Base-by-base conservation (phyloP, 2,888 invertebrate genomes). In the Drosophila pseudotalamancana region DNA sequence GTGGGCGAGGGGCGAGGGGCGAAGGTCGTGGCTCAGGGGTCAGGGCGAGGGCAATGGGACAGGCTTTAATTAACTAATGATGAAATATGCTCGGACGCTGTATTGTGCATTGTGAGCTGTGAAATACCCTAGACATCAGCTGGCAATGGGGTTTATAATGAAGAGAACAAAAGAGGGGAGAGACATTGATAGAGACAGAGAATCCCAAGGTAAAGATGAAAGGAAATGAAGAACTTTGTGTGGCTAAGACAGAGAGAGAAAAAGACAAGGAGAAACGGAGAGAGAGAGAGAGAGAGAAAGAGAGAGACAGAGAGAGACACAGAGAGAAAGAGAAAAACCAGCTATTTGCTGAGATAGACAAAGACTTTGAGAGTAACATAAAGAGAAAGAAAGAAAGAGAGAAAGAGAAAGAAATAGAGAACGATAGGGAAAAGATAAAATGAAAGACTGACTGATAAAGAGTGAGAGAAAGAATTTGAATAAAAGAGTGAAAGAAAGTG, bases 51-150 rank as follows among this genome's bases (percentile, higher is more conserved):
- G 16, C 27, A 40, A 43, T 37, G 14, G 23, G n/a, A 55, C 40
- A 40, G 49, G 48, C 43, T 45, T 48, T 79, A 82, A 83, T 79
- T 67, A 87, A 80, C 88, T 86, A 88, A 88, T 83, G 77, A 88
- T 70, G 77, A 83, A 72, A 77, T 74, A 74, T 77, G 46, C n/a
- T 32, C 16, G 34, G 32, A 16, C 25, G 3, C 16, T 27, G 27
- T 46, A n/a, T 23, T 39, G 45, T 40, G 34, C 31, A 54, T 43
- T 55, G 53, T 50, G 21, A 31, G 32, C 32, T 37, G n/a, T 25
- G 2, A 31, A 2, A 37, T 71, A 21, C 35, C 40, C 56, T 49
- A 0, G 3, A 6, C 4, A 3, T 5, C 2, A 1, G 1, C 1
- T 3, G 6, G 9, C 5, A 2, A 0, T 5, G 5, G 16, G 23